Conservation (phyloP, 2,888 invertebrate species). For the Ernsta delagoae region DNA sequence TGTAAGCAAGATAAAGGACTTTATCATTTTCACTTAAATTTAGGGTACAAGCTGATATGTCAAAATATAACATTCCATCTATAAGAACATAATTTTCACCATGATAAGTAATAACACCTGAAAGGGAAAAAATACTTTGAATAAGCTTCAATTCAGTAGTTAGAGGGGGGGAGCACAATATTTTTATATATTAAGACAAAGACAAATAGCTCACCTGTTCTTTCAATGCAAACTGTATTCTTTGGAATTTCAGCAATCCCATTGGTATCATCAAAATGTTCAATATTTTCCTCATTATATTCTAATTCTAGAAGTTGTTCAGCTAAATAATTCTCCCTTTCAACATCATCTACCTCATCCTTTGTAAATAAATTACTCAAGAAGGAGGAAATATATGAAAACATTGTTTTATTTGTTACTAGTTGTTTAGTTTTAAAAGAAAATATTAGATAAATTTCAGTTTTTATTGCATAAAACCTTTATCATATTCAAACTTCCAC, state of each 20-base stretch:
- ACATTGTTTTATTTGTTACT: conserved; percentile 50
- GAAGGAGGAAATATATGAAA: conserved; percentile 70
- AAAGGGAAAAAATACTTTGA: conserved; percentile 42
- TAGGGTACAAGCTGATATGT: conserved; percentile 60
- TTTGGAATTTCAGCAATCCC: conserved; percentile 48
- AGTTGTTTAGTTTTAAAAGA: too few relatives aligned
- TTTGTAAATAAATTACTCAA: conserved; percentile 63
- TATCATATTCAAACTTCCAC: conserved; percentile 92
- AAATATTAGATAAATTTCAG: too few relatives aligned
- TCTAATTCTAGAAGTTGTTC: conserved; percentile 73
- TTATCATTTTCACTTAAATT: conserved; percentile 79
- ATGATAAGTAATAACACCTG: conserved; percentile 86
- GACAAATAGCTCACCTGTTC: conserved; percentile 57
- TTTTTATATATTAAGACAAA: too few relatives aligned
- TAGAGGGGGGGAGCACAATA: too few relatives aligned
- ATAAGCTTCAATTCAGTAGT: too few relatives aligned
- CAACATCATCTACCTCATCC: conserved; percentile 53
- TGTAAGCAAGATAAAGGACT: conserved; percentile 84
- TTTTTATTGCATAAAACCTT: conserved; percentile 84
- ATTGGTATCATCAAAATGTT: conserved; percentile 31
- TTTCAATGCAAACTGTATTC: conserved; percentile 64
- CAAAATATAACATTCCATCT: conserved; percentile 85
- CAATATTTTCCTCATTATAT: conserved; percentile 46
- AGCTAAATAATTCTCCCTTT: conserved; percentile 67
- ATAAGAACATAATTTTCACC: conserved; percentile 79